Percentiles rank a stretch among this genome's conserved stretches.
phyloP scores from a whole-genome alignment of 2,888 invertebrate species.

The Agrotis exclamationis region DNA sequence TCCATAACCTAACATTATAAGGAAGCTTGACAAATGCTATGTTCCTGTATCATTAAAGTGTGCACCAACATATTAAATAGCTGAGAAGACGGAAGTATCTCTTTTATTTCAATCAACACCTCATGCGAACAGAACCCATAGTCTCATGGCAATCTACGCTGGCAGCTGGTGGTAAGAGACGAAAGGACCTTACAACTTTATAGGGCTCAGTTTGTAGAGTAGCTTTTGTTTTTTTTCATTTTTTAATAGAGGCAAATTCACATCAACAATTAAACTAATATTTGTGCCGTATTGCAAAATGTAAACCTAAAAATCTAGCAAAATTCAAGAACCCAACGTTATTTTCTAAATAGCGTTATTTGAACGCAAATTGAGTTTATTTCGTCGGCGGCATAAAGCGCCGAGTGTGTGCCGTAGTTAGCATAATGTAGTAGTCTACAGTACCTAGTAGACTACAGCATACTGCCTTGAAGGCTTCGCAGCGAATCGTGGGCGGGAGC shows the following conservation, averaged over 20 bases:
- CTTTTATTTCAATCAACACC: too few species aligned
- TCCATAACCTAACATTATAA: too few species aligned
- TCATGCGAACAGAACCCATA: too few species aligned
- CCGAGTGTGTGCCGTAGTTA: conserved; percentile 53
- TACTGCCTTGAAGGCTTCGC: conserved; percentile 10
- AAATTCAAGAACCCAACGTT: conserved; percentile 26
- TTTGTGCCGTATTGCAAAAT: not conserved
- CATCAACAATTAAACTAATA: not conserved
- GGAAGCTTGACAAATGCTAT: too few species aligned
- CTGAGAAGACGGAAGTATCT: too few species aligned
- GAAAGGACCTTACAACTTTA: too few species aligned
- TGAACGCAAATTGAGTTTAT: conserved; percentile 64
- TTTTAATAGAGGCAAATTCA: not conserved
- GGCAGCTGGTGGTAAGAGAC: too few species aligned
- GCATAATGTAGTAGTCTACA: conserved; percentile 59
- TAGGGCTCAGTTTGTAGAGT: not conserved
- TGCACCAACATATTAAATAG: too few species aligned
- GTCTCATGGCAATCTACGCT: too few species aligned
- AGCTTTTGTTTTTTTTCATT: not conserved
- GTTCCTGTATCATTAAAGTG: too few species aligned
- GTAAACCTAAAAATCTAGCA: conserved; percentile 4
- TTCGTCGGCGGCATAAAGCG: conserved; percentile 53
- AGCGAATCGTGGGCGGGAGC: not conserved
- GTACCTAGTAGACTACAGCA: conserved; percentile 12
- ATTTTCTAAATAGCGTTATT: conserved; percentile 52